Evolutionary conservation across 2,888 invertebrate species (phyloP).

Genomic region (Crocallis elinguaria): DNA sequence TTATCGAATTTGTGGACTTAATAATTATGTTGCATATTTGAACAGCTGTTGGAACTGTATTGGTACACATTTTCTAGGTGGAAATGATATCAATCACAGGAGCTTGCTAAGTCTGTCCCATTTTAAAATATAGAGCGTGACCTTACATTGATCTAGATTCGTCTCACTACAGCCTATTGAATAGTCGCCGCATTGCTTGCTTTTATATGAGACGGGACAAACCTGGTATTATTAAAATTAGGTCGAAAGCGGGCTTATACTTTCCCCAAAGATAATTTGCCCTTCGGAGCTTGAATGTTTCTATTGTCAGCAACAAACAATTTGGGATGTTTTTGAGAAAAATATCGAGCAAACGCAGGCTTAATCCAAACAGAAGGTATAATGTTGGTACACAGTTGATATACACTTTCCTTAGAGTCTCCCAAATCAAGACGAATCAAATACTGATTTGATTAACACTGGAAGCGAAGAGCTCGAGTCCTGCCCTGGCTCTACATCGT

Average conservation of each 20-base stretch:
- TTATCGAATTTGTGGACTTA: not conserved
- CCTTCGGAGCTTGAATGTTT: not conserved
- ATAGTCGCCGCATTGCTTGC: slow-evolving; percentile 41
- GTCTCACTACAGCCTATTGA: slow-evolving; percentile 35
- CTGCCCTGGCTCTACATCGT: not conserved
- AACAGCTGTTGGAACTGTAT: not conserved
- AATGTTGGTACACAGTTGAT: too few species aligned
- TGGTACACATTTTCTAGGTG: slow-evolving; percentile 16
- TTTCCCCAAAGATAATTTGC: not conserved
- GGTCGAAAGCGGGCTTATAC: slow-evolving; percentile 6
- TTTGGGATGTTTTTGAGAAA: not conserved
- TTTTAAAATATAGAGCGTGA: slow-evolving; percentile 58
- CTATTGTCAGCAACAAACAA: not conserved
- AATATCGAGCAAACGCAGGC: not conserved
- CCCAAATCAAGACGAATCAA: too few species aligned
- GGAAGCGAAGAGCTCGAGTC: too few species aligned
- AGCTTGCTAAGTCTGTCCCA: slow-evolving; percentile 39
- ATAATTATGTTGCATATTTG: not conserved
- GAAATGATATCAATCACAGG: slow-evolving; percentile 33
- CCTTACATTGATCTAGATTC: slow-evolving; percentile 62
- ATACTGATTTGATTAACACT: too few species aligned
- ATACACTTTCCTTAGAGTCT: too few species aligned
- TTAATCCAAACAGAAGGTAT: not conserved
- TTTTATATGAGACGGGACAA: slow-evolving; percentile 23
- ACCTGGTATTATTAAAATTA: slow-evolving; percentile 11